These are phyloP conservation scores for Meloidogyne exigua DNA, from an alignment of 1,140 invertebrate species.

Conservation along the genomic window DNA sequence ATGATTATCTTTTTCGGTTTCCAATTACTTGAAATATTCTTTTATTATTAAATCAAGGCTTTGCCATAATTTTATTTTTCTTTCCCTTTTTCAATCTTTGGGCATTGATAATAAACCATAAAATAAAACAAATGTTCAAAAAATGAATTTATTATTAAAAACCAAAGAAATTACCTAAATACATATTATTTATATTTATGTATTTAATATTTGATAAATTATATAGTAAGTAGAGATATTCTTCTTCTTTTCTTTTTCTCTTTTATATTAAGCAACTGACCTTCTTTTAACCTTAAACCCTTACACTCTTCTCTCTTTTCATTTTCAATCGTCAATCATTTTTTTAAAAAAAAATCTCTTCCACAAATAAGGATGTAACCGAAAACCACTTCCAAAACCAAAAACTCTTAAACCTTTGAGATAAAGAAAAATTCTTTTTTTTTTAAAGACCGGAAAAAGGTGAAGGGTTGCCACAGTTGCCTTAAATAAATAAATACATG, in stretches of 20 bases:
- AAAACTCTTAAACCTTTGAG: no score
- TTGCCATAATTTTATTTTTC: no score
- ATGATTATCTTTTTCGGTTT: not conserved
- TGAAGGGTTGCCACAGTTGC: not conserved
- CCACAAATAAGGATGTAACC: not conserved
- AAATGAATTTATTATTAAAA: no score
- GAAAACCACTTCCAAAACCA: not conserved
- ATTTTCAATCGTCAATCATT: not conserved
- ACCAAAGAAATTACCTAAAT: no score
- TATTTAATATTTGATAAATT: no score
- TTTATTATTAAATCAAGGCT: not conserved
- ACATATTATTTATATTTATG: no score
- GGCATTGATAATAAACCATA: not conserved
- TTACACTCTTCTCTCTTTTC: not conserved
- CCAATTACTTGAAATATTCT: not conserved
- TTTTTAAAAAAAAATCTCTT: not conserved
- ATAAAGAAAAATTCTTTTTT: no score
- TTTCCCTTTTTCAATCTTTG: not conserved
- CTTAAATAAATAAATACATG: no score
- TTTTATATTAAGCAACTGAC: not conserved
- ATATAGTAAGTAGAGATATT: no score
- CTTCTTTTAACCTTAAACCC: not conserved
- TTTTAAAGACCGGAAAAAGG: not conserved
- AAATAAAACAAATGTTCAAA: not conserved
- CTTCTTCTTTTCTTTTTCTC: not conserved